These are phyloP conservation scores for Eleutherodactylus coqui DNA, from an alignment of 2,797 vertebrate species.

Conservation along the genomic window DNA sequence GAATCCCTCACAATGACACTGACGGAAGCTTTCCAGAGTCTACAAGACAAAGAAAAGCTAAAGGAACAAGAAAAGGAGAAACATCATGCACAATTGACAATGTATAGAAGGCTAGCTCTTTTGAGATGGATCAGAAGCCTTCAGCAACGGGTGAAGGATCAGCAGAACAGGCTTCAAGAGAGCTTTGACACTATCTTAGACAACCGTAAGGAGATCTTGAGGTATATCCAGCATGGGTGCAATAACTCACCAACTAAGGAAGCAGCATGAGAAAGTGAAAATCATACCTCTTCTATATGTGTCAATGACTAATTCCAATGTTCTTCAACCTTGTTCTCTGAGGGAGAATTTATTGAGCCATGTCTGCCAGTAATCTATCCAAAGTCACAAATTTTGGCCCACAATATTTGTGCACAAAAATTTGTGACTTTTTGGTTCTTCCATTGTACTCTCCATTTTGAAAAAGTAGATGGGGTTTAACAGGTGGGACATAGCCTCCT, in stretches of 20 bases:
- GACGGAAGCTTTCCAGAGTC: conserved; percentile 86
- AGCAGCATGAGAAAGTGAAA: conserved; percentile 27
- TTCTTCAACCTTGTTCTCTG: background rate
- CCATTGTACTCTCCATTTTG: too few relatives aligned
- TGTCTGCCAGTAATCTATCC: too few relatives aligned
- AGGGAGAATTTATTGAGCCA: too few relatives aligned
- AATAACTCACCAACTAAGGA: conserved; percentile 42
- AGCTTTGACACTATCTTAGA: conserved; percentile 96
- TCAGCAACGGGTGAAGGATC: conserved; percentile 86
- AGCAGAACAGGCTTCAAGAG: conserved; percentile 94
- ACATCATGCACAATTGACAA: conserved; percentile 92
- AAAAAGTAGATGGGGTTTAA: too few relatives aligned
- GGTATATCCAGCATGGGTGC: conserved; percentile 78
- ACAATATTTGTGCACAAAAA: too few relatives aligned
- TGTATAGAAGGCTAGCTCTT: conserved; percentile 94
- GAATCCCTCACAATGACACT: conserved; percentile 74
- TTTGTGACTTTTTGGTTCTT: too few relatives aligned
- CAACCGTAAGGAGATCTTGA: conserved; percentile 93
- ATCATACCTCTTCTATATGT: background rate
- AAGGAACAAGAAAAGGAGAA: conserved; percentile 96
- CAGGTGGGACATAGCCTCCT: too few relatives aligned
- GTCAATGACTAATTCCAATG: background rate
- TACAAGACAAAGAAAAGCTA: conserved; percentile 89
- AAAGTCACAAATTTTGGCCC: too few relatives aligned
- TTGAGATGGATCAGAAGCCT: conserved; percentile 93